Conservation (phyloP, 2,888 invertebrate species). For the Deroplatys truncata region DNA sequence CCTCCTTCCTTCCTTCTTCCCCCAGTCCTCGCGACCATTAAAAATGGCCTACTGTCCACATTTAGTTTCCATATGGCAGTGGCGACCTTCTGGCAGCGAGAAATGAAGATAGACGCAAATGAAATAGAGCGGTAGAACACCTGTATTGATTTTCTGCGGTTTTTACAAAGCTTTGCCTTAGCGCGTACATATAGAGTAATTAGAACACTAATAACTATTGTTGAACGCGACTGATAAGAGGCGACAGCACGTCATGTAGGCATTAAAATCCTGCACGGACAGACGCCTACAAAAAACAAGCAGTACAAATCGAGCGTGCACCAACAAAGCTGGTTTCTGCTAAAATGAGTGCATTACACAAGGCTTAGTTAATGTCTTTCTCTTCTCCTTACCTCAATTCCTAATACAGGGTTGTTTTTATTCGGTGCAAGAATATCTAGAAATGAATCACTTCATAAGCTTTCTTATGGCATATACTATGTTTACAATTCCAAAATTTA, state of each 20-base stretch:
- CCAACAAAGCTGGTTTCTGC: too few species aligned
- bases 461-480: too few species aligned
- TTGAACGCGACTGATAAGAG: background rate
- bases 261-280: background rate
- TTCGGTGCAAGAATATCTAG: too few species aligned
- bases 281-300: background rate
- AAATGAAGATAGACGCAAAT: background rate
- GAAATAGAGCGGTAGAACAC: too few species aligned
- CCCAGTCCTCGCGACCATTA: background rate
- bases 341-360: too few species aligned
- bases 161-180: background rate
- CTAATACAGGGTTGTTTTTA: too few species aligned
- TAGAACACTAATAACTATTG: constrained; percentile 11
- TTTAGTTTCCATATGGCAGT: background rate
- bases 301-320: too few species aligned
- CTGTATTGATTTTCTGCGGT: background rate
- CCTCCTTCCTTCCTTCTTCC: background rate
- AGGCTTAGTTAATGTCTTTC: too few species aligned
- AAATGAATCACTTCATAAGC: too few species aligned
- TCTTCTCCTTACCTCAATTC: too few species aligned
- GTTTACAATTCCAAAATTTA: too few species aligned
- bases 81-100: background rate
- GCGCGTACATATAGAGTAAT: background rate
- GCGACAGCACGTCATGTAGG: background rate
- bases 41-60: background rate